Conservation (phyloP, 2,797 vertebrate species). For the Iguana delicatissima region DNA sequence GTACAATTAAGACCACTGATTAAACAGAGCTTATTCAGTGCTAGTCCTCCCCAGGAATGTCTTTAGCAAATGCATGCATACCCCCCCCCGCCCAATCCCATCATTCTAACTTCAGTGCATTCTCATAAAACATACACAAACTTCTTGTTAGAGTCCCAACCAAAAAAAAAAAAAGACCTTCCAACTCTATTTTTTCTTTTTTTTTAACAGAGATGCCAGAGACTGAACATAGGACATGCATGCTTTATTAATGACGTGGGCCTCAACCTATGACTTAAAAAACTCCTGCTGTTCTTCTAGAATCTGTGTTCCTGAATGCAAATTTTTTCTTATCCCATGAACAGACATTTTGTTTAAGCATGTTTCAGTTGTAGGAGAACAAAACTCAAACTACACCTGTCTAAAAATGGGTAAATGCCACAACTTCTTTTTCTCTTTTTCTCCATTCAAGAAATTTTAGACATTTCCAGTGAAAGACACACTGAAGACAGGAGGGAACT, state of each 20-base stretch:
- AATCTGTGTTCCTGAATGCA: neutral
- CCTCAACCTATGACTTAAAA: neutral
- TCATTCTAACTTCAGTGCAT: neutral
- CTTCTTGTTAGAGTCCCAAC: too few relatives aligned
- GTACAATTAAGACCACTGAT: neutral
- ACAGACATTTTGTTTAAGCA: neutral
- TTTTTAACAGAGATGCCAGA: neutral
- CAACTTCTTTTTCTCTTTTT: neutral
- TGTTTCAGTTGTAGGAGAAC: neutral
- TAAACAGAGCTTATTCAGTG: neutral
- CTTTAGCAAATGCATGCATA: neutral
- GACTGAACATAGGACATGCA: neutral
- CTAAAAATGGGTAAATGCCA: constrained; percentile 6
- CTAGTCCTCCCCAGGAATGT: neutral
- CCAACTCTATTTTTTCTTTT: neutral
- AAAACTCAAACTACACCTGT: neutral
- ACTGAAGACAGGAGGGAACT: neutral
- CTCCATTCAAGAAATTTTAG: constrained; percentile 21
- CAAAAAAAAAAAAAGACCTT: too few relatives aligned
- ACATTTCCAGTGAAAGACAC: neutral
- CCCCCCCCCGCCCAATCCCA: neutral
- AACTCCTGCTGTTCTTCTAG: neutral
- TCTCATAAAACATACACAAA: neutral
- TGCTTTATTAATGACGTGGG: neutral
- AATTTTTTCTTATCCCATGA: neutral